Evolutionary conservation across 2,797 vertebrate species (phyloP), one percentile per base, ranked within the genome.

Genomic region (Leptoclinus maculatus): DNA sequence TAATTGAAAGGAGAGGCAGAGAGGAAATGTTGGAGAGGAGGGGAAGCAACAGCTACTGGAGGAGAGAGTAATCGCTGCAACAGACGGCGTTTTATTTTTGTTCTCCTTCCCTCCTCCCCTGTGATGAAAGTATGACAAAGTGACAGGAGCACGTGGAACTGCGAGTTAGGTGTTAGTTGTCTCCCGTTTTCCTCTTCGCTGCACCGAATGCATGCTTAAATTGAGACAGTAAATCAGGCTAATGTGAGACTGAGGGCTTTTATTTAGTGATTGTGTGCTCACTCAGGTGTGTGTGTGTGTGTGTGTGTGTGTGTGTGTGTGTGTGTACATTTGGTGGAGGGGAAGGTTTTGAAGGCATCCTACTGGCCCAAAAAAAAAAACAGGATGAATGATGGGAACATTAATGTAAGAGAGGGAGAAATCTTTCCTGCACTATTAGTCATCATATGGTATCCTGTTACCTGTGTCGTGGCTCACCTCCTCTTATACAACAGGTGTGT

Each of bases 181-280:
- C 79, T 85, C 74, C 85, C 85, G 85, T 86, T 88, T 91, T 90
- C 84, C 90, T 80, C 86, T 74, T 86, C 41, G 10, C 79, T 87
- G 85, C 89, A 63, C 87, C 49, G 73, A 79, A 88, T 70, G 80
- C 84, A 73, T 45, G 78, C 83, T 57, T 77, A 87, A 87, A 91
- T 76, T 79, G 85, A 87, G 83, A 66, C 84, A 60, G 84, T 90
- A 88, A 90, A 92, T 93, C 89, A 91, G 88, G 66, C 80, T 90
- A 88, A 90, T 80, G 84, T 57, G 79, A 84, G 78, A 69, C 60
- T 36, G 74, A 38, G 53, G 71, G 74, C 79, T 84, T 76, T 83
- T 79, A 80, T 83, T 83, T 83, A 25, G 76, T n/a, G 62, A 78
- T 56, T 19, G 68, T 66, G 88, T 36, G 74, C 62, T 49, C 45